phyloP scores from a whole-genome alignment of 2,113 vertebrate genomes.

The Pangasianodon hypophthalmus region DNA sequence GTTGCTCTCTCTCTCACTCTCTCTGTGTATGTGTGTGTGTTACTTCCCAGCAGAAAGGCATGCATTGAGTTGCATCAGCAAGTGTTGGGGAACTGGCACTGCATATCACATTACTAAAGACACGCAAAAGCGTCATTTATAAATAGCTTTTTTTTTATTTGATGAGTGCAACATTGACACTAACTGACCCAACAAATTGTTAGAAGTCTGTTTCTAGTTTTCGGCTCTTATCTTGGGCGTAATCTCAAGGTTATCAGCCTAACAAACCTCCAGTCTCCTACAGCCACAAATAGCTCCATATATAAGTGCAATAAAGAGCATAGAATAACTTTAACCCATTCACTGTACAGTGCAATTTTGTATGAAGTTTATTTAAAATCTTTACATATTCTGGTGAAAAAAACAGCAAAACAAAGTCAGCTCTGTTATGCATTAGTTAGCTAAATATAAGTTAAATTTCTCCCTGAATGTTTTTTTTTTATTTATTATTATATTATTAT shows the following conservation, averaged over 20 bases:
- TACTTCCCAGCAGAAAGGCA: constrained; percentile 46
- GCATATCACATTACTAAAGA: background rate
- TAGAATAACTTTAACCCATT: background rate
- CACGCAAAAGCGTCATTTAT: background rate
- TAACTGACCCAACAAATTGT: background rate
- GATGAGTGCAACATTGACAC: background rate
- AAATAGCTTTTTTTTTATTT: background rate
- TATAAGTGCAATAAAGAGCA: background rate
- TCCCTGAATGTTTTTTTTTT: background rate
- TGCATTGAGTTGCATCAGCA: constrained; percentile 70
- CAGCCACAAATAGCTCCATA: background rate
- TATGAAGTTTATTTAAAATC: background rate
- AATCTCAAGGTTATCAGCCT: background rate
- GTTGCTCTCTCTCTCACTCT: constrained; percentile 33
- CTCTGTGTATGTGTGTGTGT: background rate
- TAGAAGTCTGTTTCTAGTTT: background rate
- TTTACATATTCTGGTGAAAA: background rate
- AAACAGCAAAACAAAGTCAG: background rate
- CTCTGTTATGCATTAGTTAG: background rate
- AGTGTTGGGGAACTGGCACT: background rate
- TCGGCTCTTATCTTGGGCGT: constrained; percentile 13
- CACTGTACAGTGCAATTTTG: background rate
- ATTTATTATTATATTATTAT: background rate
- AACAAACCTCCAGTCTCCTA: background rate
- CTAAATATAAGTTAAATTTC: background rate